Conservation (phyloP, 2,888 invertebrate genomes). For the Drosophila siamana region DNA sequence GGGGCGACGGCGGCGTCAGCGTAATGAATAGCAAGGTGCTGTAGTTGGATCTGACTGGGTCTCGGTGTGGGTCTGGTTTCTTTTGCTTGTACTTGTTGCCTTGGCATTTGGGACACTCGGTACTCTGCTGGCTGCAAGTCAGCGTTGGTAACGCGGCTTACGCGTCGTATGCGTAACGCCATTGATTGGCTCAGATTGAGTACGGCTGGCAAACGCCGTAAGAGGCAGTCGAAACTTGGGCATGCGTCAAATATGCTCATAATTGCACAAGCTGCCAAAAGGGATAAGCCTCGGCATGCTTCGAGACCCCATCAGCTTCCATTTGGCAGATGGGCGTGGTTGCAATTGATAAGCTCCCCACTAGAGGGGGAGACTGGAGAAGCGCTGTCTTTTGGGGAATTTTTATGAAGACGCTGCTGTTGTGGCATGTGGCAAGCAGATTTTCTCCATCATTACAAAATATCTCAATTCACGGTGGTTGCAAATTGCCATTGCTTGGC, state of each 20-base stretch:
- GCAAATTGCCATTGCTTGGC: neutral
- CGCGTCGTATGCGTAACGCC: conserved; percentile 75
- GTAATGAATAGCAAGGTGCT: conserved; percentile 67
- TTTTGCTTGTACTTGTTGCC: conserved; percentile 66
- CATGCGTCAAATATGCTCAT: conserved; percentile 63
- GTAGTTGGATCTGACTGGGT: conserved; percentile 23
- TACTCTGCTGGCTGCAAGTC: conserved; percentile 3
- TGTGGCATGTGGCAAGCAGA: conserved; percentile 27
- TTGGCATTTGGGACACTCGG: conserved; percentile 35
- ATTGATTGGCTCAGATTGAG: conserved; percentile 72
- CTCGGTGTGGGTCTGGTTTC: conserved; percentile 3
- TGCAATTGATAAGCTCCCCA: conserved; percentile 38
- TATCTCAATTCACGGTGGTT: conserved; percentile 2
- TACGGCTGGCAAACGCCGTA: conserved; percentile 33
- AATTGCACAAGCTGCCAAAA: conserved; percentile 64
- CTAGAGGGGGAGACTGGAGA: neutral
- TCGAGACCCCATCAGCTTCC: neutral
- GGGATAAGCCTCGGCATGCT: conserved; percentile 41
- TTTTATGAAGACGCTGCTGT: conserved; percentile 49
- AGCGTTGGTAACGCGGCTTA: conserved; percentile 58
- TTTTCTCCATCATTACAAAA: conserved; percentile 4
- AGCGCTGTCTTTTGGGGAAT: conserved; percentile 31
- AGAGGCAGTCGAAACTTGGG: conserved; percentile 32
- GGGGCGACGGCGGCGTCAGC: conserved; percentile 20
- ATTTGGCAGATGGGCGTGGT: conserved; percentile 20